These are phyloP conservation scores for Mus minutoides DNA, from an alignment of 2,797 vertebrate species.

Conservation along the genomic window DNA sequence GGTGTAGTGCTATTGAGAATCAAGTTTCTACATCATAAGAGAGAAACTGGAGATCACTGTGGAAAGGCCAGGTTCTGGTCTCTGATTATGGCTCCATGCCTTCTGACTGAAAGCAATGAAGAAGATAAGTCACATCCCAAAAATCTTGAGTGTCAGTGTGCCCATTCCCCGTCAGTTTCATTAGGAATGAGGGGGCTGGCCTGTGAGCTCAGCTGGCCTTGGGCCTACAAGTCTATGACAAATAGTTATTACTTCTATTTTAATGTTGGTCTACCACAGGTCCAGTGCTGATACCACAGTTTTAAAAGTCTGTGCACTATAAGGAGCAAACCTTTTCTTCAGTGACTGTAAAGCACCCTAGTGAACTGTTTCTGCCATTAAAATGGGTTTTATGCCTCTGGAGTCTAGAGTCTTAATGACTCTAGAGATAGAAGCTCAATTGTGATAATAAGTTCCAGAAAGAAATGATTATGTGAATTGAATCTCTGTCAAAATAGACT, in stretches of 20 bases:
- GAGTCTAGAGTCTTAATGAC: not conserved
- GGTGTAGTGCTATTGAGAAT: not conserved
- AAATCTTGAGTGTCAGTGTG: not conserved
- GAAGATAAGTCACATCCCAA: not conserved
- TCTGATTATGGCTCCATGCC: not conserved
- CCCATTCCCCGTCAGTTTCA: not conserved
- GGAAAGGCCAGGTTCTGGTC: not conserved
- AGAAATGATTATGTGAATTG: not conserved
- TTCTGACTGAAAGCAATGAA: not conserved
- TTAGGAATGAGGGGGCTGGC: not conserved
- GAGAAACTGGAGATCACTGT: not conserved
- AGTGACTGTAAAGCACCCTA: not conserved
- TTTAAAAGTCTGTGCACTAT: not conserved
- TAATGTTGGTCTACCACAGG: not conserved
- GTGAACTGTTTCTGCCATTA: not conserved
- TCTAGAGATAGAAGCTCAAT: not conserved
- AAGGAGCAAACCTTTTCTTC: not conserved
- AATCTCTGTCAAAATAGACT: not conserved
- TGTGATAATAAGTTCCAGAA: not conserved
- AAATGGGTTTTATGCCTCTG: not conserved
- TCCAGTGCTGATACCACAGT: not conserved
- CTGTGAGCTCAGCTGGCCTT: not conserved
- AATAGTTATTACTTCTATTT: not conserved
- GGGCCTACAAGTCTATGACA: not conserved
- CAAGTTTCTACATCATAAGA: not conserved